Evolutionary conservation across 2,113 vertebrate species (phyloP), one percentile per base, ranked within the genome.

Genomic region (Microcebus ravelobensis): DNA sequence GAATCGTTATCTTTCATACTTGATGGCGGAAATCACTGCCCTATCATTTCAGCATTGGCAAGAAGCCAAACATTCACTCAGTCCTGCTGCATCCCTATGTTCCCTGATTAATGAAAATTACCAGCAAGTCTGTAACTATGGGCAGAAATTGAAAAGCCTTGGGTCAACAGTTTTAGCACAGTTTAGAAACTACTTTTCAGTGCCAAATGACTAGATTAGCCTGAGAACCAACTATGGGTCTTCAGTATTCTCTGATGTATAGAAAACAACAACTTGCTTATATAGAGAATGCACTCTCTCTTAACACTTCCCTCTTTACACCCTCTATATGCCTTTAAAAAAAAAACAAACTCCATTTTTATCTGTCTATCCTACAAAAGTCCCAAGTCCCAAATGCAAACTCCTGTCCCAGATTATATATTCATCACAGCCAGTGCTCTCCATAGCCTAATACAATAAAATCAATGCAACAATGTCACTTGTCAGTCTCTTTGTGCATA

Each of bases 381-480:
- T 42, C 68, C 29, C 92, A 23, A 88, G 74, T 90, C 42, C 1
- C 10, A 63, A 85, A 97, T 90, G 59, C 59, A 97, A 95, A 92
- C 61, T 12, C 50, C 71, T 70, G 63, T 39, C 57, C n/a, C 39
- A 42, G 4, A 55, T 97, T 91, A 90, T 70, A 90, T 27, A 95
- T 96, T 97, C 97, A 87, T 36, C 84, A 76, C 80, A 96, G 83
- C 74, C 50, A 95, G 83, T 10, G 31, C 18, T 88, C 84, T 96
- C 67, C 50, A 90, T 65, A 39, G 52, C 87, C 55, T 97, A 87
- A 93, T 91, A 96, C 67, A 92, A 94, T 96, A 55, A 91, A 97
- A 96, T 90, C 96, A 76, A 83, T 36, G 97, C 96, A 97, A 97
- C 83, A 13, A 84, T 97, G 97, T 89, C 97, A 97, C 97, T 98